Base-by-base conservation (phyloP, 2,797 vertebrate genomes). In the Pseudochromis fuscus region DNA sequence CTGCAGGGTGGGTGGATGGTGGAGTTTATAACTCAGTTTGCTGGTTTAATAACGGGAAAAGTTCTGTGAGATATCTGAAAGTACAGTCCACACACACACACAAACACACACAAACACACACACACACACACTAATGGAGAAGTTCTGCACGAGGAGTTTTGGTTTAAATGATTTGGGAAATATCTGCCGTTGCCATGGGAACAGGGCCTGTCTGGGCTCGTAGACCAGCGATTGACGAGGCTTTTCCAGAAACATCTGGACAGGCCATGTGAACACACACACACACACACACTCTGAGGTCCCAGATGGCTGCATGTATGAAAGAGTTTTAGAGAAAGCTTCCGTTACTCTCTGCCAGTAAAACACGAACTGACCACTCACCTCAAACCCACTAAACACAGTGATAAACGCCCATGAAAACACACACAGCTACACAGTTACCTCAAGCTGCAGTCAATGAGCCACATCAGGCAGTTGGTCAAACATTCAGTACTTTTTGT, bases 171-270 rank as follows among this genome's bases (percentile, higher is more conserved):
- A 52, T 72, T 77, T 77, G 49, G 72, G 49, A 85, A 87, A 84
- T 72, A 85, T 82, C 72, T 75, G 73, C 60, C 8, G 68, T 86
- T 81, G 57, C 81, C 52, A 76, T 87, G 71, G 85, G 83, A 89
- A 87, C 75, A 60, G 76, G 80, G 62, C 37, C 65, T 65, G 58
- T 30, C 16, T 23, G 38, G 72, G 52, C 72, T 86, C 75, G 33
- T 25, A 71, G 74, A 76, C 58, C 49, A 31, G 50, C 24, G 48
- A 71, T 33, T 59, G 72, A 75, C 61, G 2, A 66, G 50, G 58
- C 25, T 75, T 81, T 79, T 75, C 85, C 83, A 87, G 72, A 83
- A n/a, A 90, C 90, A 90, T 92, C 88, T 92, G 91, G 82, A 85
- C 27, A 6, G 57, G 60, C 51, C 56, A 66, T 18, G 2, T 19